Evolutionary conservation across 2,113 vertebrate species (phyloP).

Genomic region (Panurus biarmicus): DNA sequence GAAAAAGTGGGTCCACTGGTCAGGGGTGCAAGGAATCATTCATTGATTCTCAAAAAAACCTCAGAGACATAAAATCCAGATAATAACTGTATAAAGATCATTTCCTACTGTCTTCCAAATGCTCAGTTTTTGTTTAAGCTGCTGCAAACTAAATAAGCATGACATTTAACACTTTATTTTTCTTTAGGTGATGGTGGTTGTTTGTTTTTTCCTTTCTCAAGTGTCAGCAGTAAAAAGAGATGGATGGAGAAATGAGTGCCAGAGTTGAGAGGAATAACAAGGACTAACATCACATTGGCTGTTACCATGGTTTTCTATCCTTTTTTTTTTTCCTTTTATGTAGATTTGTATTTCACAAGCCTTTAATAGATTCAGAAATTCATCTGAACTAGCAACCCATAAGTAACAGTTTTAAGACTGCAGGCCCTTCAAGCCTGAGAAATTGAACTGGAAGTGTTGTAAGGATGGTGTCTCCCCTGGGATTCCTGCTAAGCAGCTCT

Average conservation of each 20-base stretch:
- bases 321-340: neutral
- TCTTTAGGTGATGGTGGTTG: neutral
- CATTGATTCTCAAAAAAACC: neutral
- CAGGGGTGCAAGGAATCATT: neutral
- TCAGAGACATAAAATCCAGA: neutral
- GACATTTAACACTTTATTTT: neutral
- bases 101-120: neutral
- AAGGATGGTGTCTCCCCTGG: neutral
- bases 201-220: neutral
- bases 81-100: neutral
- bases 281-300: neutral
- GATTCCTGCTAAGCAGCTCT: neutral
- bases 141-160: neutral
- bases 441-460: neutral
- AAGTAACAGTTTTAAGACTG: neutral
- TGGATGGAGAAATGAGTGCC: neutral
- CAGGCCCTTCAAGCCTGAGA: neutral
- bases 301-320: neutral
- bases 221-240: neutral
- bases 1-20: rapidly evolving
- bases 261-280: neutral
- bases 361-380: neutral
- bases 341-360: neutral
- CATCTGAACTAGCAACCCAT: neutral
- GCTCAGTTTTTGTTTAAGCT: neutral